Evolutionary conservation across 2,888 invertebrate genomes (phyloP), one percentile per base, ranked within the genome.

Genomic region (Iselma pallidipennis): DNA sequence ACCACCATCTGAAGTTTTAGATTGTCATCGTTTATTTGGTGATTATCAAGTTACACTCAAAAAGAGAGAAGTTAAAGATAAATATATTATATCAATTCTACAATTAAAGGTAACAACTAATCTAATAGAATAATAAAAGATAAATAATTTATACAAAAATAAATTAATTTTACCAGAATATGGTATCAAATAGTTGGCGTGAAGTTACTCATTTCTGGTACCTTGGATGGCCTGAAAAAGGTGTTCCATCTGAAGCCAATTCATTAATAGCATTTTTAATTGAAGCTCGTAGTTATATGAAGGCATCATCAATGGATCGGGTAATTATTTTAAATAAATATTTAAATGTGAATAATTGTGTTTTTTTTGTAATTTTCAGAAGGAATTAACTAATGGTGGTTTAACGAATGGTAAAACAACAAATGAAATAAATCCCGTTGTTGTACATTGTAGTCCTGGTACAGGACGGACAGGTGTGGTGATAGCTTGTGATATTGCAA

Each of bases 191-290:
- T 79, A 89, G 91, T 64, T 91, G 92, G 86, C 83, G 96, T 48
- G 95, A 96, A 80, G 86, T 96, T 57, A 92, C 90, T 0, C 96
- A 96, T 76, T 88, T 95, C 75, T 96, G 96, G 96, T 95, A 94
- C 83, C 89, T 94, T 76, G 85, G 85, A 42, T 97, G 96, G 96
- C 96, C 96, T 0, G 87, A 88, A n/a, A 88, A 90, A 66, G 95
- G 95, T 0, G 91, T 92, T 0, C 96, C 96, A 1, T 86, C 87
- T 6, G 95, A 95, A 74, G 90, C 90, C 55, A 89, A 91, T 55
- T 91, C 93, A 0, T 84, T 96, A 50, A 91, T 96, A 51, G 92
- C 94, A 55, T 94, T 96, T 82, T 84, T 96, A 45, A 87, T 93
- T 16, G 95, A 96, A 81, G 93, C 94, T 65, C 86, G 95, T 59